Conservation (phyloP, 2,888 invertebrate genomes). For the Teleogryllus oceanicus region DNA sequence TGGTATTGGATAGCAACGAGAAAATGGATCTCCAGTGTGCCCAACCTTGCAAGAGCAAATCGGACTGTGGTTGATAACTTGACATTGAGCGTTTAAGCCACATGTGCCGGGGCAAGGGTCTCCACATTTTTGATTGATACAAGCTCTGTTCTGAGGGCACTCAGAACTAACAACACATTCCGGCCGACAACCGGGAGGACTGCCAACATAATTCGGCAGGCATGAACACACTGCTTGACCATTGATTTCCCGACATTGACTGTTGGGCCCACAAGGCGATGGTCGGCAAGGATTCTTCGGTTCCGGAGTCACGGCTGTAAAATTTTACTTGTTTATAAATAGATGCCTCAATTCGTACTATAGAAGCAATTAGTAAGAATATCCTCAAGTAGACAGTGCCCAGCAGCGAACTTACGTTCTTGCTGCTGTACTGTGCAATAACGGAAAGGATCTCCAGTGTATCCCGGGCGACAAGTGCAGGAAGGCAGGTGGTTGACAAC, state of each 20-base stretch:
- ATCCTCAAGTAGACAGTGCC: not conserved
- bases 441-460: slow-evolving; percentile 69
- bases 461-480: slow-evolving; percentile 62
- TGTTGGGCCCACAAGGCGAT: slow-evolving; percentile 67
- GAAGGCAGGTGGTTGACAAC: slow-evolving; percentile 44
- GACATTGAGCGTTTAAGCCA: slow-evolving; percentile 54
- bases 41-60: slow-evolving; percentile 51
- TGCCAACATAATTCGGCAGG: slow-evolving; percentile 66
- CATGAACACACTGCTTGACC: slow-evolving; percentile 51
- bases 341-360: too few species aligned
- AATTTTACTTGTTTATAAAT: too few species aligned
- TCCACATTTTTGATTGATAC: slow-evolving; percentile 57
- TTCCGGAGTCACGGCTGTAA: slow-evolving; percentile 20
- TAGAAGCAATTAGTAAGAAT: too few species aligned
- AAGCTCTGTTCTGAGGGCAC: slow-evolving; percentile 52
- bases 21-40: slow-evolving; percentile 52
- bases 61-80: slow-evolving; percentile 53
- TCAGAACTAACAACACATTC: slow-evolving; percentile 50
- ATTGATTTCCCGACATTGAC: slow-evolving; percentile 64
- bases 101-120: slow-evolving; percentile 54
- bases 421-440: slow-evolving; percentile 50
- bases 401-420: slow-evolving; percentile 45
- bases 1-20: slow-evolving; percentile 43
- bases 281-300: slow-evolving; percentile 55
- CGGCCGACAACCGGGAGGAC: slow-evolving; percentile 67